A percentile compares a stretch with the other conserved stretches of the same genome.
Evolutionary conservation across 1,140 invertebrate species (phyloP).

Genomic region (Trinorchestia longiramus): DNA sequence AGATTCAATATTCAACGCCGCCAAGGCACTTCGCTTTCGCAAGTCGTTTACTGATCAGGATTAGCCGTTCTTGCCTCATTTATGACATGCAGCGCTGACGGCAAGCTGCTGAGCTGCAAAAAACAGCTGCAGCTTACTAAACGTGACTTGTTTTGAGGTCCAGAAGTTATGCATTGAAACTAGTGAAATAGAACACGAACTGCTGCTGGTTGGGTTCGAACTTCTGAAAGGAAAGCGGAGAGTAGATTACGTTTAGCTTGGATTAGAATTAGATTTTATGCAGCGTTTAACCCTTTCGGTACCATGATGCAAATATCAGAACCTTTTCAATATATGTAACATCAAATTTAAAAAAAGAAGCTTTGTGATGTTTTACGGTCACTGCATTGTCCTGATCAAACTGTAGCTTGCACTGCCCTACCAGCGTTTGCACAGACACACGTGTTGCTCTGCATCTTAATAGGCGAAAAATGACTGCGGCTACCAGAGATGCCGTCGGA

Average conservation of each 20-base stretch:
- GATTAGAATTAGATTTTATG: not conserved
- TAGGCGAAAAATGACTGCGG: no score
- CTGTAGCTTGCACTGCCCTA: no score
- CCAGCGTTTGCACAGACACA: no score
- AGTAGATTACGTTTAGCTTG: not conserved
- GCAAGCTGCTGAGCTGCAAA: not conserved
- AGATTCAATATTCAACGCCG: not conserved
- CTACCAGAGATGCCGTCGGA: no score
- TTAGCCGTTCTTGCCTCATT: not conserved
- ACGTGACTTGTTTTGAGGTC: not conserved
- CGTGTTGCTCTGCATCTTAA: no score
- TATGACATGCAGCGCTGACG: not conserved
- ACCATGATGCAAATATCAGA: no score
- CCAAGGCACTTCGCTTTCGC: not conserved
- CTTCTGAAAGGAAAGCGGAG: not conserved
- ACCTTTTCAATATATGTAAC: no score
- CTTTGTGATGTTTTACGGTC: no score
- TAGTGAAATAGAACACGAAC: not conserved
- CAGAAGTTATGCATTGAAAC: not conserved
- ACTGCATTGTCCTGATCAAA: no score
- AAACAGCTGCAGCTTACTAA: not conserved
- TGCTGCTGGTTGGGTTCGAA: not conserved
- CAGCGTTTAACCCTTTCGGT: no score
- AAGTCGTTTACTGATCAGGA: not conserved
- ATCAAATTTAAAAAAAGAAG: no score